Evolutionary conservation across 2,888 invertebrate genomes (phyloP), one percentile per base, ranked within the genome.

Genomic region (Lepidochitona cinerea): DNA sequence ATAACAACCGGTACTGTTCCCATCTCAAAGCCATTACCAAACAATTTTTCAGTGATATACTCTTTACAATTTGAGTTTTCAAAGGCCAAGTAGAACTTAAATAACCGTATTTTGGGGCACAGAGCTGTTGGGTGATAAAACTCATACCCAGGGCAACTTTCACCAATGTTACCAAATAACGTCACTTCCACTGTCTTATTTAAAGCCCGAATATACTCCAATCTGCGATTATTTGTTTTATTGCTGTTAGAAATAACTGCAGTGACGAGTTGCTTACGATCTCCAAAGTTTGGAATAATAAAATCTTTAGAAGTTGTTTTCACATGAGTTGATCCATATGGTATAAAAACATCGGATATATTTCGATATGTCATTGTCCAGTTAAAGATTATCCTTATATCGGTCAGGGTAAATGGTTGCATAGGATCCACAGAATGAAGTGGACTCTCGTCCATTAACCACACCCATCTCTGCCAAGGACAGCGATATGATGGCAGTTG

Each of bases 1-100:
- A 66, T 4, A 66, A 66, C 35, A 4, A 66, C 66, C 37, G 66
- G 66, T n/a, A 66, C 66, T 37, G 37, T 37, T 3, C 66, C 66
- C 66, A 66, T 66, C 14, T 18, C 35, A 26, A 66, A 37, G 14
- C 35, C 66, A 66, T 66, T 5, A 29, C 3, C 1, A 29, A 66
- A 66, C 14, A 26, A 36, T 66, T 66, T 66, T 35, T 66, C 66
- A 14, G 4, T 4, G 14, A 66, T n/a, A 2, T 66, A 66, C 66
- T 66, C 33, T 66, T 29, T 35, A 26, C 66, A 66, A 37, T 66
- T 66, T 35, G 36, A 23, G n/a, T 66, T 66, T 37, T 66, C 66
- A n/a, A 66, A 66, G 9, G 66, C 4, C 35, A 66, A 29, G 37
- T 5, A 36, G 2, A 66, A 66, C 37, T 23, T 12, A 26, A 6